Base-by-base conservation (phyloP, 2,888 invertebrate species). In the Isoperla grammatica region DNA sequence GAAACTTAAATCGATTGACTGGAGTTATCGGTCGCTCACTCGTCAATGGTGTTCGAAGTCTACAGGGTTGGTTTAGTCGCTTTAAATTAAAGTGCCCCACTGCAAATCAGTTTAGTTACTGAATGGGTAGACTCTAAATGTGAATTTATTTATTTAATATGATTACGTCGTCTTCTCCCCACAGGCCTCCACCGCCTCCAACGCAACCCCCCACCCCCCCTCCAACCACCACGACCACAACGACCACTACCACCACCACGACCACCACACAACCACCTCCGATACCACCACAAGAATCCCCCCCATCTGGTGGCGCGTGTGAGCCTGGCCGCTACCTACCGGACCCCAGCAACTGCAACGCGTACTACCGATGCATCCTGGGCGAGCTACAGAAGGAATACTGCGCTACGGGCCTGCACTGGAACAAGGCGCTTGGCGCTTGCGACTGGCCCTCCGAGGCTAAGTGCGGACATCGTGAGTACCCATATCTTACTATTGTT, bases 391-490 rank as follows among this genome's bases (percentile, higher is more conserved):
- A 77, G 35, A 85, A 84, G 65, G 87, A 89, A 66, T 81, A 81
- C 65, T 92, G 92, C 69, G 87, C 90, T 0, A 85, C 87, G 0
- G 90, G 90, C 2, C 73, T 92, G 46, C 90, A 91, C 71, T 93
- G 90, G 90, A 88, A 90, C 66, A 74, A 77, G 19, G 69, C 77
- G 0, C 77, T 78, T 53, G 79, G 80, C 42, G 79, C 86, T 43
- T 92, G 92, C 68, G 91, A 92, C 71, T 92, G 91, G 92, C 91
- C 91, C 0, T 77, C 77, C 46, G 78, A 78, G 37, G 90, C 89
- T 1, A 84, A 85, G 67, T 92, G 92, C 70, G 75, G 73, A 63
- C 67, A 67, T 64, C 40, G 60, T 56, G 48, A 57, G 57, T 65
- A 60, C 23, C 61, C 66, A 15, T 67, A 11, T n/a, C n/a, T n/a